These are phyloP conservation scores for Cryptoblepharus egeriae DNA, from an alignment of 2,797 vertebrate genomes.

Conservation along the genomic window DNA sequence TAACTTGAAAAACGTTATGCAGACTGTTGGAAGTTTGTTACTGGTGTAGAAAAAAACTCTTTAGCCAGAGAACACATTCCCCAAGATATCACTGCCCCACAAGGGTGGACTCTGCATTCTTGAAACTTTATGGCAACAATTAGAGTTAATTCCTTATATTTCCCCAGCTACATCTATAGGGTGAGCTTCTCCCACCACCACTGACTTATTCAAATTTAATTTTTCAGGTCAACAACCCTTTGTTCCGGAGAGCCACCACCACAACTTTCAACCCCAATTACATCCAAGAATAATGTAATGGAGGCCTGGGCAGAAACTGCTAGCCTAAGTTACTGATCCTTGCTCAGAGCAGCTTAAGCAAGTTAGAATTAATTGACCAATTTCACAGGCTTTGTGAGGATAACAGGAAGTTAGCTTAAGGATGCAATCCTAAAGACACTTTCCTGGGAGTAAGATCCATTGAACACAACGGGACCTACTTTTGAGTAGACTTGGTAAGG, in stretches of 20 bases:
- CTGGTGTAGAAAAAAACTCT: neutral
- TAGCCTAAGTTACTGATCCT: neutral
- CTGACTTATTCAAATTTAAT: neutral
- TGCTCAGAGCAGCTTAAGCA: neutral
- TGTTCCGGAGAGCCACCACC: conserved; percentile 78
- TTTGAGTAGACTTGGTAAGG: too few relatives aligned
- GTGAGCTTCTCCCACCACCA: too few relatives aligned
- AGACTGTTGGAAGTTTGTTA: neutral
- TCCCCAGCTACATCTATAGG: neutral
- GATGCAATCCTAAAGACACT: too few relatives aligned
- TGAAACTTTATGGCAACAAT: neutral
- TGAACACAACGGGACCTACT: too few relatives aligned
- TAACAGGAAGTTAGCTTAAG: neutral
- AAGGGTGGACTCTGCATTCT: too few relatives aligned
- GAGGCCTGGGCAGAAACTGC: neutral
- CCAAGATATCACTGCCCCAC: neutral
- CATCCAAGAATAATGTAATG: neutral
- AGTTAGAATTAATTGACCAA: neutral
- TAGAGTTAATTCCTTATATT: neutral
- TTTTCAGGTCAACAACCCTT: conserved; percentile 76
- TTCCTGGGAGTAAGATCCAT: too few relatives aligned
- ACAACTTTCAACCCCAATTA: conserved; percentile 74
- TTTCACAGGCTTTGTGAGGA: neutral
- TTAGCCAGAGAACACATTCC: neutral
- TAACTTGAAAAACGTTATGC: neutral